Evolutionary conservation across 2,888 invertebrate genomes (phyloP), one percentile per base, ranked within the genome.

Genomic region (Leucophora obtusa): DNA sequence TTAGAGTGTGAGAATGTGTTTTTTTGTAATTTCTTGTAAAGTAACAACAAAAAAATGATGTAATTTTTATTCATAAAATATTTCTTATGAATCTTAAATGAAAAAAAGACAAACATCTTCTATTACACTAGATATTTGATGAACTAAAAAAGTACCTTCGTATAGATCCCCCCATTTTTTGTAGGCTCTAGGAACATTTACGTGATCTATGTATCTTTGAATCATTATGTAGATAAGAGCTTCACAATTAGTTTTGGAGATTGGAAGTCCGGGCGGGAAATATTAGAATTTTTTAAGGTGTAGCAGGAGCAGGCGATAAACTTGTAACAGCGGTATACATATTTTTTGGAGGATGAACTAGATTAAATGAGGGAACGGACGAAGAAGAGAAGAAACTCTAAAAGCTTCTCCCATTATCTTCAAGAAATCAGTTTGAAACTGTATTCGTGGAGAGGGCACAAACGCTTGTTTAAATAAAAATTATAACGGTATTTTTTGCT

Each of bases 51-150:
- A 66, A n/a, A 68, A 60, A 75, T 75, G 74, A 75, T 75, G 74
- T 75, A 75, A 75, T 68, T 62, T 60, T 74, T 60, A 60, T 73
- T 74, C 59, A 74, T 66, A 74, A 59, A 21, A 47, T 38, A 38
- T 38, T 56, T 28, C 33, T 35, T 33, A 59, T 59, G 59, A 66
- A 68, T 58, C 5, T 59, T 38, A 38, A 59, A 14, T 59, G n/a
- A 62, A 62, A 62, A 24, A 43, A 21, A 33, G 35, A 53, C 35
- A 62, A 62, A 28, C 2, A 3, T 50, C 47, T 65, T 17, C 33
- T 18, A 35, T 65, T 51, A 65, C 51, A 53, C 33, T 18, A 21
- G 33, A 50, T 33, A 33, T 2, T n/a, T 47, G 43, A n/a, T 47
- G 43, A n/a, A 14, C 1, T n/a, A n/a, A n/a, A 47, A n/a, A 14